Conservation (phyloP, 2,113 vertebrate species). For the Sebastes schlegelii region DNA sequence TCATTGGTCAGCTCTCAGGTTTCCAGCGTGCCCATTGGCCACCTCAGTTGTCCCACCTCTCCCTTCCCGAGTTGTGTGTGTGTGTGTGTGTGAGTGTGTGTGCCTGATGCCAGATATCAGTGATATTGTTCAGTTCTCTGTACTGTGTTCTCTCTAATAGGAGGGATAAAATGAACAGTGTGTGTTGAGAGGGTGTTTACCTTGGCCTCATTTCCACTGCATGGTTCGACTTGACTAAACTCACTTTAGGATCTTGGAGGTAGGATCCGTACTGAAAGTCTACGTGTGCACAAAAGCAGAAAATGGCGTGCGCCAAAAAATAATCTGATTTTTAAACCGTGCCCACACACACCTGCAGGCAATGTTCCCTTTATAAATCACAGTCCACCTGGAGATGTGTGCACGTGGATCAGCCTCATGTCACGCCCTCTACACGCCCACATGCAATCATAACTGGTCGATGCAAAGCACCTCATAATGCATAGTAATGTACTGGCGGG, state of each 20-base stretch:
- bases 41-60: constrained; percentile 42
- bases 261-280: background rate
- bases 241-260: background rate
- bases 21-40: constrained; percentile 67
- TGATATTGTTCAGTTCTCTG: constrained; percentile 68
- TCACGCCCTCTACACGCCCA: no score
- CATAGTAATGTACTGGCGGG: no score
- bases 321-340: no score
- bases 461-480: no score
- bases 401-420: no score
- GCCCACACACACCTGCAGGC: background rate
- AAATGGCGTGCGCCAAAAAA: background rate
- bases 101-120: constrained; percentile 57
- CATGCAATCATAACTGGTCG: no score
- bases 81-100: background rate
- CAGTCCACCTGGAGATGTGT: background rate
- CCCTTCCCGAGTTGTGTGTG: constrained; percentile 33
- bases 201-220: constrained; percentile 36
- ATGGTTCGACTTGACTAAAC: background rate
- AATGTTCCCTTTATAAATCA: background rate
- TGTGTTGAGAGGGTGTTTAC: constrained; percentile 31
- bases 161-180: background rate
- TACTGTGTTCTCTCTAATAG: constrained; percentile 25
- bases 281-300: background rate
- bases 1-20: constrained; percentile 67